Conservation (phyloP, 2,113 vertebrate genomes). For the Reinhardtius hippoglossoides region DNA sequence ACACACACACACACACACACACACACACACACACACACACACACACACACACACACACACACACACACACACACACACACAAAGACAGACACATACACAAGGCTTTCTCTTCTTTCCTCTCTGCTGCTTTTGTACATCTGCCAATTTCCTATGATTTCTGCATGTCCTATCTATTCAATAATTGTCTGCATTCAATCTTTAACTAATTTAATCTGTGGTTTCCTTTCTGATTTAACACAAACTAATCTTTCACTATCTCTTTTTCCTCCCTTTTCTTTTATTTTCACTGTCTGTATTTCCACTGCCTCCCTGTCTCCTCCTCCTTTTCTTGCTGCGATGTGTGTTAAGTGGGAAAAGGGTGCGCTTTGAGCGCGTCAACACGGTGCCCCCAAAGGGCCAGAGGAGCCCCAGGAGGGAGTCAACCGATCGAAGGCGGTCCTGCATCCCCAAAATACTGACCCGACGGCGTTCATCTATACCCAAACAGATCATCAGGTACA, state of each 20-base stretch:
- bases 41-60: slow-evolving; percentile 27
- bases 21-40: slow-evolving; percentile 26
- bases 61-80: slow-evolving; percentile 31
- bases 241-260: slow-evolving; percentile 35
- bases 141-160: slow-evolving; percentile 8
- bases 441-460: slow-evolving; percentile 76
- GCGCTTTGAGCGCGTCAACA: slow-evolving; percentile 91
- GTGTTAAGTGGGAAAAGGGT: slow-evolving; percentile 86
- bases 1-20: too few relatives aligned
- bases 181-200: slow-evolving; percentile 4
- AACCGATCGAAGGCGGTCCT: slow-evolving; percentile 81
- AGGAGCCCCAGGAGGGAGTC: slow-evolving; percentile 84
- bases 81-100: slow-evolving; percentile 13
- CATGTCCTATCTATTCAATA: slow-evolving; percentile 6
- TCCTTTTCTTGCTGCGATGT: not conserved
- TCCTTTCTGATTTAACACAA: slow-evolving; percentile 30
- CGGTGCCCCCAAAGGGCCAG: slow-evolving; percentile 88
- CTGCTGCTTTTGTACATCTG: slow-evolving; percentile 29
- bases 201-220: not conserved
- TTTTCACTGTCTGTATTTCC: not conserved
- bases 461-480: slow-evolving; percentile 84
- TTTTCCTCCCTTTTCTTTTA: slow-evolving; percentile 38
- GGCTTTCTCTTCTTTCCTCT: not conserved
- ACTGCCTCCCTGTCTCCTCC: slow-evolving; percentile 11
- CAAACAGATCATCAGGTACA: slow-evolving; percentile 92